phyloP scores from a whole-genome alignment of 2,113 vertebrate species.

The Promerops cafer region DNA sequence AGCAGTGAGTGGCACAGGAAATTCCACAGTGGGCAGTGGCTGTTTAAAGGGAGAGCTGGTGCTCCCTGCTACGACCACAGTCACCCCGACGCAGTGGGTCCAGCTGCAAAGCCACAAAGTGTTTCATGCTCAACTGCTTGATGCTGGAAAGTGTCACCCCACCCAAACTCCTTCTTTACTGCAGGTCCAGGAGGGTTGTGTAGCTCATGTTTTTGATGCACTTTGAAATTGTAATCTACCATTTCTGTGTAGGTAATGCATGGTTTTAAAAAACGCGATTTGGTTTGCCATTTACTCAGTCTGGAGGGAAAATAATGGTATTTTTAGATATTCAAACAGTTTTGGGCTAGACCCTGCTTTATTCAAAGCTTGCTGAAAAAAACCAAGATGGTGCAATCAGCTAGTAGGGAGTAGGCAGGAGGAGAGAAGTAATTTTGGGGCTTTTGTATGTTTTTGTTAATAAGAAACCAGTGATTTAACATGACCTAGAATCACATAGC shows the following conservation, averaged over 20 bases:
- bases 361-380: not conserved
- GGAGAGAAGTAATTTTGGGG: not conserved
- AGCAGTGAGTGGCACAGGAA: not conserved
- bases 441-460: not conserved
- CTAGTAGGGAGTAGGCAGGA: not conserved
- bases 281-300: not conserved
- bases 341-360: not conserved
- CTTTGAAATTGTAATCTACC: not conserved
- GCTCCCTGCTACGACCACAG: not conserved
- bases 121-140: not conserved
- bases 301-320: not conserved
- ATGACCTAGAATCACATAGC: not conserved
- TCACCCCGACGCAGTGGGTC: not conserved
- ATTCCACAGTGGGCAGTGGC: too few relatives aligned
- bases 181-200: not conserved
- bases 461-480: not conserved
- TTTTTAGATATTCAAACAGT: not conserved
- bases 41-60: not conserved
- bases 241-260: not conserved
- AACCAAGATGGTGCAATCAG: not conserved
- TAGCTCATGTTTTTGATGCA: not conserved
- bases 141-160: not conserved
- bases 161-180: not conserved
- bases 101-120: not conserved
- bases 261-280: accelerated